A percentile compares a stretch with the other conserved stretches of the same genome.
Evolutionary conservation across 1,140 invertebrate genomes (phyloP).

Genomic region (Drosophila oshimai): DNA sequence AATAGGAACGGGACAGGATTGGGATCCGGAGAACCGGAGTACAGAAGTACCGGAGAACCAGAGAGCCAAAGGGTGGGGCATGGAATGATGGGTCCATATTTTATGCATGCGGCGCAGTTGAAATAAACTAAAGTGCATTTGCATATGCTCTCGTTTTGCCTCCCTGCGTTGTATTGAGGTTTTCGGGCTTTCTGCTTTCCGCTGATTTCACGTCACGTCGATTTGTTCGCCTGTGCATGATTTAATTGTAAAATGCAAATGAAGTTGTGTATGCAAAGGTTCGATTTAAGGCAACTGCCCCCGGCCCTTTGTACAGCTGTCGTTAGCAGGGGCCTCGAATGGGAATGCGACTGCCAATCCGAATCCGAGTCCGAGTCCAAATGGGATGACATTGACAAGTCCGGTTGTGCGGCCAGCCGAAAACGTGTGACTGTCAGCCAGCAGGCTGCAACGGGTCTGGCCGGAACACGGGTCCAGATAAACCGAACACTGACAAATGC

Average conservation of each 20-base stretch:
- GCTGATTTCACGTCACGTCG: constrained; percentile 63
- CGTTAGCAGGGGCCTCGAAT: background rate
- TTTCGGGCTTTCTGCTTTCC: constrained; percentile 32
- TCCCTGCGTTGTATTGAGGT: constrained; percentile 45
- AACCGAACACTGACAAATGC: constrained; percentile 70
- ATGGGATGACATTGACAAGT: constrained; percentile 32
- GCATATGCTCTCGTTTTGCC: constrained; percentile 54
- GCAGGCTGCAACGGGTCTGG: constrained; percentile 6
- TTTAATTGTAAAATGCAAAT: constrained; percentile 80
- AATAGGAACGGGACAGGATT: background rate
- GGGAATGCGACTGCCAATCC: background rate
- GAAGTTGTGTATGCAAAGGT: constrained; percentile 24
- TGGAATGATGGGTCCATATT: constrained; percentile 47
- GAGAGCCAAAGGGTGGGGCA: background rate
- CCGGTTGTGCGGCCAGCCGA: constrained; percentile 31
- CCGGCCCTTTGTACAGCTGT: constrained; percentile 16
- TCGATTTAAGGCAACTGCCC: constrained; percentile 49
- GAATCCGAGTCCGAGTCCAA: background rate
- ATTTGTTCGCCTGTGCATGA: constrained; percentile 54
- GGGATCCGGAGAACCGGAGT: background rate
- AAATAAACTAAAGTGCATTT: constrained; percentile 78
- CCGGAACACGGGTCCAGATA: constrained; percentile 40
- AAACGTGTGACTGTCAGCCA: constrained; percentile 59
- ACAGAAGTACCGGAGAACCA: too few species aligned
- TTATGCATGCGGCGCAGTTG: constrained; percentile 75